phyloP scores from a whole-genome alignment of 2,797 vertebrate genomes.

The Pachyuromys duprasi region DNA sequence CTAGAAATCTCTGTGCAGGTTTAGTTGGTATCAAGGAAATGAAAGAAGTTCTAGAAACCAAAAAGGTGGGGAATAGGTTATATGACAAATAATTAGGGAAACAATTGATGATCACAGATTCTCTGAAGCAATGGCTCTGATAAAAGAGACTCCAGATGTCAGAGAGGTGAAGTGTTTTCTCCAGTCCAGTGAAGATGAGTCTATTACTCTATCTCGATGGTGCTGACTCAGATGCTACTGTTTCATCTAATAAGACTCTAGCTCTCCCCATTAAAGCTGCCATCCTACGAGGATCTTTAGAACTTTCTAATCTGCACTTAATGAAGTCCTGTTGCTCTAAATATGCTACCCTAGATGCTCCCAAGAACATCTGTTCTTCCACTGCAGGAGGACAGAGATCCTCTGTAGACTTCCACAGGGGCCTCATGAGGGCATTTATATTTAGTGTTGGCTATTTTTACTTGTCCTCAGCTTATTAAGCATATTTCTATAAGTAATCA shows the following conservation, averaged over 20 bases:
- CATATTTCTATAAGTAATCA: not conserved
- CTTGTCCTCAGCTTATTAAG: not conserved
- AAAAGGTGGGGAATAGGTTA: not conserved
- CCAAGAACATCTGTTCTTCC: not conserved
- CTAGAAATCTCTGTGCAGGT: not conserved
- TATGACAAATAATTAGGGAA: not conserved
- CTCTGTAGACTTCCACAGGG: not conserved
- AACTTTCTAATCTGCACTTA: not conserved
- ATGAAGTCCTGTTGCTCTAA: not conserved
- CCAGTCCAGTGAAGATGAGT: not conserved
- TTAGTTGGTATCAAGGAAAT: not conserved
- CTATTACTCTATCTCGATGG: not conserved
- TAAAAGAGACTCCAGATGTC: not conserved
- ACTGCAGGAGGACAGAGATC: not conserved
- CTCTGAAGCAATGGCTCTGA: not conserved
- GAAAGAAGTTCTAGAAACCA: not conserved
- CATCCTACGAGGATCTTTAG: not conserved
- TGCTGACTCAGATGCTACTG: not conserved
- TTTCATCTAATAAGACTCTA: not conserved
- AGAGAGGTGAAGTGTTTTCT: not conserved
- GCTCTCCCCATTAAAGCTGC: not conserved
- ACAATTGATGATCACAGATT: not conserved
- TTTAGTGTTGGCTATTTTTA: not conserved
- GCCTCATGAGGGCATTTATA: not conserved
- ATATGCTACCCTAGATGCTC: not conserved